Evolutionary conservation across 64 coral and sea anemone genomes (phyloP), one percentile per base, ranked within the genome.

Genomic region (Orbicella faveolata): DNA sequence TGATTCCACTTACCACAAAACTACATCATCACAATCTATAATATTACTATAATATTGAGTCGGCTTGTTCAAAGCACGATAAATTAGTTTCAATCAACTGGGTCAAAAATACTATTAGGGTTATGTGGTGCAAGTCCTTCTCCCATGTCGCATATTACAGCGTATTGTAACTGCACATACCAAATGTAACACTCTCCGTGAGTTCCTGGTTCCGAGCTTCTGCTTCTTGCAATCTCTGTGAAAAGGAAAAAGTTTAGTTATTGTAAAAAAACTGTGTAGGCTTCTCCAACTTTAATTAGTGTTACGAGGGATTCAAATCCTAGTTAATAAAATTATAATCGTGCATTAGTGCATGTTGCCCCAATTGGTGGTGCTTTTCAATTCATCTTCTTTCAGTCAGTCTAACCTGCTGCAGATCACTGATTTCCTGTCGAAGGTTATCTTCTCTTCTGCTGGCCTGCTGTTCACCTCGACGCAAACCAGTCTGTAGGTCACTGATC

Each of bases 191-290:
- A 91, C 97, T 99, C n/a, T 84, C 91, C 48, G 97, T 92, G 17
- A 99, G 89, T 37, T 99, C 97, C 54, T 99, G 97, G 72, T 99
- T 99, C 73, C 97, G 77, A 64, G 77, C 89, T 87, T 99, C 97
- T 37, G 91, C 94, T 86, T 99, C 97, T 86, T 99, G 97, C n/a
- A 99, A 75, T 68, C 97, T 88, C 97, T 99, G 70, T 53, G 23
- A 82, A 73, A 76, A 53, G 13, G 57, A 64, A 73, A 93, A 44
- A 73, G 4, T 70, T 25, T 1, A 10, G 21, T 4, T 16, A 59
- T 12, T 59, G 55, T 14, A 59, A 59, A 4, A 48, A 5, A 48
- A 48, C 44, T 5, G 44, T 48, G 4, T 5, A 48, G 5, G 44
- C 44, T 48, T 48, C 44, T 48, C 4, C 5, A 48, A 48, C 44